Conservation (phyloP, 2,888 invertebrate species). For the Drosophila neutralis region DNA sequence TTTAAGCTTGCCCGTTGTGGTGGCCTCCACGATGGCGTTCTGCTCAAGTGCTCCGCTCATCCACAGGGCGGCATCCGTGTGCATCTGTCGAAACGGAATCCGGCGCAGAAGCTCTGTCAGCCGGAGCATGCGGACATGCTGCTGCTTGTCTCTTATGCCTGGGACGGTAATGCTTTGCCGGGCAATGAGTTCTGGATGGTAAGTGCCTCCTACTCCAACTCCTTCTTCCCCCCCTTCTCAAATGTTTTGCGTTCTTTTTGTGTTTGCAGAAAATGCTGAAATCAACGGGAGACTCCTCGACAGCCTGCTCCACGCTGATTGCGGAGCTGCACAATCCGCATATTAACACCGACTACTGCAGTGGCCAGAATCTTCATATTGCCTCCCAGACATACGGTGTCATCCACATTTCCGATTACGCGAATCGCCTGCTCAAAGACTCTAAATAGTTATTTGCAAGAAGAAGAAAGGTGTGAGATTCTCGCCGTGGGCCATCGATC, state of each 20-base stretch:
- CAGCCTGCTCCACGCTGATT: conserved; percentile 87
- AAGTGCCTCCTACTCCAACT: conserved; percentile 26
- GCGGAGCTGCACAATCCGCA: conserved; percentile 87
- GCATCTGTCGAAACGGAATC: conserved; percentile 86
- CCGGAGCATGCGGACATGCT: conserved; percentile 85
- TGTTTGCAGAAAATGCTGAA: conserved; percentile 79
- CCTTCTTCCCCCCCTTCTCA: conserved; percentile 47
- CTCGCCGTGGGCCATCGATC: conserved; percentile 80
- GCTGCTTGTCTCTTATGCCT: conserved; percentile 89
- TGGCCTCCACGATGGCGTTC: conserved; percentile 85
- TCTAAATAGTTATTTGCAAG: neutral
- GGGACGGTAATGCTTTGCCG: conserved; percentile 90
- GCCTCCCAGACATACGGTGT: conserved; percentile 83
- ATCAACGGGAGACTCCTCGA: conserved; percentile 86
- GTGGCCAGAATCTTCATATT: conserved; percentile 86
- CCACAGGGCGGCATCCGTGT: conserved; percentile 85
- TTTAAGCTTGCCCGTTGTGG: conserved; percentile 86
- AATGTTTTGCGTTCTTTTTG: neutral
- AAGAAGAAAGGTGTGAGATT: no score
- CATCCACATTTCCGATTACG: conserved; percentile 82
- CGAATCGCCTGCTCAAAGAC: conserved; percentile 18
- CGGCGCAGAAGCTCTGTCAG: conserved; percentile 85
- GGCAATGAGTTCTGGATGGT: conserved; percentile 91
- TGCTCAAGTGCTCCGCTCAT: conserved; percentile 70
- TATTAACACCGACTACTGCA: conserved; percentile 85